Evolutionary conservation across 2,888 invertebrate genomes (phyloP).

Genomic region (Acanthopleura granulata): DNA sequence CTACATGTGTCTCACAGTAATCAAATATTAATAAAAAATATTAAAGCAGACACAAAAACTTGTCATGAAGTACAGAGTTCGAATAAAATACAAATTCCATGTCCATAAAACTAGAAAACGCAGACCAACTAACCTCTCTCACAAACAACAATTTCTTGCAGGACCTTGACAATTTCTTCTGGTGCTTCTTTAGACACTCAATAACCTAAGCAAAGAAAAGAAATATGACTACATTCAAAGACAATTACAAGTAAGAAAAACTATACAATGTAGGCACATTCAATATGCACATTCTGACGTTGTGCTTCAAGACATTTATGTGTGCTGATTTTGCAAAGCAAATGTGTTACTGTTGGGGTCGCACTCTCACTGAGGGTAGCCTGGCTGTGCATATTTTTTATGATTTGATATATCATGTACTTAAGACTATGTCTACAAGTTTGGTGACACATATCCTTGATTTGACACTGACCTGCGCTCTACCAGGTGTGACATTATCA

Average conservation of each 20-base stretch:
- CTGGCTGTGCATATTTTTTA: background rate
- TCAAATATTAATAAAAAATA: too few relatives aligned
- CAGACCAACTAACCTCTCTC: slow-evolving; percentile 72
- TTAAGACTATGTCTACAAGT: too few relatives aligned
- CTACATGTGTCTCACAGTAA: too few relatives aligned
- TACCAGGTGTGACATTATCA: slow-evolving; percentile 50
- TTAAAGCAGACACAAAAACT: too few relatives aligned
- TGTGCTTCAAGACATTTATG: too few relatives aligned
- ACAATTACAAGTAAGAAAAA: background rate
- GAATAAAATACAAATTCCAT: too few relatives aligned
- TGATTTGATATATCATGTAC: background rate
- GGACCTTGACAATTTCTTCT: slow-evolving; percentile 73
- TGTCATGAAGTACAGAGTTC: too few relatives aligned
- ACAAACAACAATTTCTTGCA: slow-evolving; percentile 89
- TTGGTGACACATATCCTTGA: background rate
- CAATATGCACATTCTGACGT: too few relatives aligned
- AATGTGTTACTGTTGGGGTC: too few relatives aligned
- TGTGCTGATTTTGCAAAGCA: too few relatives aligned
- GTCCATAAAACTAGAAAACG: too few relatives aligned
- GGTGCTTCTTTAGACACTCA: slow-evolving; percentile 76
- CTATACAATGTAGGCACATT: too few relatives aligned
- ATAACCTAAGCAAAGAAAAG: slow-evolving; percentile 51
- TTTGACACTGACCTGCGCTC: slow-evolving; percentile 55
- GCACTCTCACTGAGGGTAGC: background rate
- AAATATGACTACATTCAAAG: background rate